phyloP scores from a whole-genome alignment of 2,888 invertebrate genomes.

The Parapristionchus giblindavisi region DNA sequence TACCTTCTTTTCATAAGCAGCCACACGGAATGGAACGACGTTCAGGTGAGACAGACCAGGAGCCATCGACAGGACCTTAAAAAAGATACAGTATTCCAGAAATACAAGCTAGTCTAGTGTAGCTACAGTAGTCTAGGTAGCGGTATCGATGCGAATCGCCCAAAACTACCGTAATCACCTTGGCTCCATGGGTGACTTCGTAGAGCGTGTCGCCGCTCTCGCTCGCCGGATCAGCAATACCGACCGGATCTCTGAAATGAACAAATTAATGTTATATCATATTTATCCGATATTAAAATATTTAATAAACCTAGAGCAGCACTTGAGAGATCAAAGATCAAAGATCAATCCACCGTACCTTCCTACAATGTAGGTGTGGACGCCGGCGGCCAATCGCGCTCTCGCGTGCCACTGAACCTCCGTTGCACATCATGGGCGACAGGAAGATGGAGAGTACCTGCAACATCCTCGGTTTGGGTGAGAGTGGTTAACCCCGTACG shows the following conservation, averaged over 20 bases:
- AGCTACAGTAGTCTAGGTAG: background rate
- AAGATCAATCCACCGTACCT: no score
- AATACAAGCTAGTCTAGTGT: no score
- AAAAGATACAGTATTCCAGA: background rate
- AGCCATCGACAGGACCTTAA: constrained; percentile 86
- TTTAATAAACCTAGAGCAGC: no score
- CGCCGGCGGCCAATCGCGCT: constrained; percentile 92
- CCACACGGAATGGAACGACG: constrained; percentile 96
- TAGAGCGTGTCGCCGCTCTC: constrained; percentile 83
- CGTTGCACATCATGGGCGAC: constrained; percentile 99
- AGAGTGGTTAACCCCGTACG: no score
- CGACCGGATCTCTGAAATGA: constrained; percentile 87
- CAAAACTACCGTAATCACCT: constrained; percentile 61
- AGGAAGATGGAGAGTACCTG: constrained; percentile 95
- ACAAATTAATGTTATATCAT: no score
- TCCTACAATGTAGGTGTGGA: constrained; percentile 98
- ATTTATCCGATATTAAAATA: no score
- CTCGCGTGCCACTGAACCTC: constrained; percentile 77
- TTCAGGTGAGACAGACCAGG: constrained; percentile 90
- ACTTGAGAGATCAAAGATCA: no score
- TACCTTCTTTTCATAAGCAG: constrained; percentile 88
- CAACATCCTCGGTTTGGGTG: no score
- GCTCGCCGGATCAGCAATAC: constrained; percentile 88
- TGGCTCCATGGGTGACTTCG: constrained; percentile 90
- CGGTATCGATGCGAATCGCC: constrained; percentile 25